Percentiles rank a stretch among this genome's conserved stretches.
Evolutionary conservation across 2,888 invertebrate genomes (phyloP).

Genomic region (Operophtera brumata): DNA sequence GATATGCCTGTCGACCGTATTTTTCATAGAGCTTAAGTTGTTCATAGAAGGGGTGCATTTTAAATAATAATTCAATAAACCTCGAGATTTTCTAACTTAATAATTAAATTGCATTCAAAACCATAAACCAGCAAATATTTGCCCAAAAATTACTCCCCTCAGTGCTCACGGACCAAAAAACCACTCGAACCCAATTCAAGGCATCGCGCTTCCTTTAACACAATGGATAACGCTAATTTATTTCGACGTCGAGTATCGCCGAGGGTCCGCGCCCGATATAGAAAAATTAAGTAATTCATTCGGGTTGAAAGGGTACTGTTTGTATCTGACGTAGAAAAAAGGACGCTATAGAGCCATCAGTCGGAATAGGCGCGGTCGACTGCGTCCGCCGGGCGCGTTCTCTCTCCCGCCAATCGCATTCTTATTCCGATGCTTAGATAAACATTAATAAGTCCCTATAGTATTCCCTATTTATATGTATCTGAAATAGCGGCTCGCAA

Average conservation of each 20-base stretch:
- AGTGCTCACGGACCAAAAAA: conserved; percentile 50
- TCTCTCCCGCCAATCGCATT: conserved; percentile 60
- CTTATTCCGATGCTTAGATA: conserved; percentile 76
- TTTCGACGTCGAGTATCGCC: conserved; percentile 63
- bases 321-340: conserved; percentile 75
- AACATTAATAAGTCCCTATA: conserved; percentile 67
- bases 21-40: neutral
- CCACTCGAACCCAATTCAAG: conserved; percentile 56
- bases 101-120: conserved; percentile 30
- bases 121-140: conserved; percentile 46
- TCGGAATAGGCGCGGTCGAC: conserved; percentile 65
- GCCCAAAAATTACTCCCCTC: conserved; percentile 46
- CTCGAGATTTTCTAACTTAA: conserved; percentile 13
- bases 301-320: conserved; percentile 73
- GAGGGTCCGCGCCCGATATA: conserved; percentile 61
- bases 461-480: conserved; percentile 52
- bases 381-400: conserved; percentile 59
- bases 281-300: conserved; percentile 79
- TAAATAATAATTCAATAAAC: conserved; percentile 5
- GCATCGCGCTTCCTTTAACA: conserved; percentile 51
- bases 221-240: conserved; percentile 70
- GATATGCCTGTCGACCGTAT: neutral
- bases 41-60: conserved; percentile 2
- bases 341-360: conserved; percentile 64
- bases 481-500: conserved; percentile 61